Evolutionary conservation across 2,797 vertebrate species (phyloP).

Genomic region (Bradypus variegatus): DNA sequence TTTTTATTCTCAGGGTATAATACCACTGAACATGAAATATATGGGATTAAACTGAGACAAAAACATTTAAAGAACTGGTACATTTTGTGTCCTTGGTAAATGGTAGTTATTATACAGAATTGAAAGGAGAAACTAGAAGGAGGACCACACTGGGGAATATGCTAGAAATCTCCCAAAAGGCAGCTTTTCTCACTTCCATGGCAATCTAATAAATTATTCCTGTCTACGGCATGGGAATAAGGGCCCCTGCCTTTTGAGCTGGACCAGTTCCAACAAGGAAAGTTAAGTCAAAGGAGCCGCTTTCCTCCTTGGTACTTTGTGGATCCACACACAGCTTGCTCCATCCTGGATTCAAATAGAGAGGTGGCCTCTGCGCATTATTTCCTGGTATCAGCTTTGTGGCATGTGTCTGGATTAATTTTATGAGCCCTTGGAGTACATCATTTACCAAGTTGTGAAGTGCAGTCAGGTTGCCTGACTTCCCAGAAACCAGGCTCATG

Average conservation of each 20-base stretch:
- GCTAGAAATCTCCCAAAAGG: slow-evolving; percentile 25
- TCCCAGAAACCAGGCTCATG: slow-evolving; percentile 22
- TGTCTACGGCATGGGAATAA: background rate
- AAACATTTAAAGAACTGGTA: background rate
- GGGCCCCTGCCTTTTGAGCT: background rate
- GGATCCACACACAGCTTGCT: background rate
- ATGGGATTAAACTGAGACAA: background rate
- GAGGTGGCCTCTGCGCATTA: background rate
- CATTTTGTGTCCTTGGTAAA: background rate
- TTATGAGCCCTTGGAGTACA: slow-evolving; percentile 37
- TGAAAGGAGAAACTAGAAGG: background rate
- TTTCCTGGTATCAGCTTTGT: background rate
- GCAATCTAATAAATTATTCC: background rate
- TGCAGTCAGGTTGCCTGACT: slow-evolving; percentile 28
- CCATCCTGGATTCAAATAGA: background rate
- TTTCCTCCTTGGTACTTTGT: background rate
- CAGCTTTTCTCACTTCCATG: background rate
- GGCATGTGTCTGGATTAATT: background rate
- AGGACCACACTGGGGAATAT: background rate
- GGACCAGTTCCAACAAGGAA: background rate
- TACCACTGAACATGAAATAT: background rate
- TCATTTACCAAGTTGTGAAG: slow-evolving; percentile 41
- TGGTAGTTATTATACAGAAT: background rate
- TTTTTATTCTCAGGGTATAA: background rate
- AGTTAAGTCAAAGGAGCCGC: background rate